These are phyloP conservation scores for Mimachlamys varia DNA, from an alignment of 2,888 invertebrate species.

Conservation along the genomic window DNA sequence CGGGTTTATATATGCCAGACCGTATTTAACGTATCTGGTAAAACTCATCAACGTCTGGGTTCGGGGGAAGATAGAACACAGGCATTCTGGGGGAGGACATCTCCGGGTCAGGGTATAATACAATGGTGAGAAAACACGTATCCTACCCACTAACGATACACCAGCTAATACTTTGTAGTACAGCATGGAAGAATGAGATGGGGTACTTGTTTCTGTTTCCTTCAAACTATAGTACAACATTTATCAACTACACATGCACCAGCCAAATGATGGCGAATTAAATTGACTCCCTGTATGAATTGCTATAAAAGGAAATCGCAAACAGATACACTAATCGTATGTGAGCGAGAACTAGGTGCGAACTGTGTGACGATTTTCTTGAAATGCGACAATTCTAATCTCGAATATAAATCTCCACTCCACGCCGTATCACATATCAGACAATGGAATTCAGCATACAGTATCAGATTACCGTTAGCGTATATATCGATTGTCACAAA, in stretches of 20 bases:
- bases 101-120: not conserved
- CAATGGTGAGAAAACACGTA: not conserved
- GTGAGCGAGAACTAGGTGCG: not conserved
- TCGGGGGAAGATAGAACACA: not conserved
- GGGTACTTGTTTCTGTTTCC: no score
- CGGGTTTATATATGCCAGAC: not conserved
- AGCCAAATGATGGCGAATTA: no score
- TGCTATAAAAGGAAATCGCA: not conserved
- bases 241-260: no score
- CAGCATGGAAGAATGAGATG: no score
- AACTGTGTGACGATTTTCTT: not conserved
- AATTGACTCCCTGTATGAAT: no score
- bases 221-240: no score
- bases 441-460: not conserved
- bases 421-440: not conserved
- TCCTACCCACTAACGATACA: not conserved
- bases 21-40: not conserved
- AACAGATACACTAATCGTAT: not conserved
- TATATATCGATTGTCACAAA: not conserved
- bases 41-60: slow-evolving; percentile 9
- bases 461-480: not conserved
- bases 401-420: not conserved
- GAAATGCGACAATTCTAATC: not conserved
- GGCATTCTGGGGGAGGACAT: not conserved
- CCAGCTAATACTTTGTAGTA: not conserved